Conservation (phyloP, 2,113 vertebrate species). For the Gambusia holbrooki region DNA sequence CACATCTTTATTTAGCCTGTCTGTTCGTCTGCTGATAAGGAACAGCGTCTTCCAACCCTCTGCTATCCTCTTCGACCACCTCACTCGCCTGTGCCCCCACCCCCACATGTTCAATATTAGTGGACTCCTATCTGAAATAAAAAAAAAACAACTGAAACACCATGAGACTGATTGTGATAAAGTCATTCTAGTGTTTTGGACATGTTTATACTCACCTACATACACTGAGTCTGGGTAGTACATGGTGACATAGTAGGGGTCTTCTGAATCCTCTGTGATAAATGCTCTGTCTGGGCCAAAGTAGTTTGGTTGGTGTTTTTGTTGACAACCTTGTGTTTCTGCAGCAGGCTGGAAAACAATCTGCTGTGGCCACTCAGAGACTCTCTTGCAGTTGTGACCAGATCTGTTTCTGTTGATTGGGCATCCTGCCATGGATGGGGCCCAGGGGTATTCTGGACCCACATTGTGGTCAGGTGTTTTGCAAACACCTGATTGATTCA, state of each 20-base stretch:
- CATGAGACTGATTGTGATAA: background rate
- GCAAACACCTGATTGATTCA: conserved; percentile 30
- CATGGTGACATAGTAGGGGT: conserved; percentile 68
- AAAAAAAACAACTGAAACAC: background rate
- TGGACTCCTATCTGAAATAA: conserved; percentile 21
- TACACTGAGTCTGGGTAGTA: conserved; percentile 64
- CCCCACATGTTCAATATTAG: conserved; percentile 14
- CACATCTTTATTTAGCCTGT: conserved; percentile 53
- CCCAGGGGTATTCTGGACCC: conserved; percentile 41
- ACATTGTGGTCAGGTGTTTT: conserved; percentile 11
- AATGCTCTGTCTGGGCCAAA: conserved; percentile 35
- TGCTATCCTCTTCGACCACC: conserved; percentile 35
- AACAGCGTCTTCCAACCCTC: conserved; percentile 22
- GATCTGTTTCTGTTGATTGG: conserved; percentile 34
- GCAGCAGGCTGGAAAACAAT: conserved; percentile 39
- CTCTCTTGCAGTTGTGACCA: conserved; percentile 44
- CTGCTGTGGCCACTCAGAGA: conserved; percentile 38
- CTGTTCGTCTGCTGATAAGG: conserved; percentile 76
- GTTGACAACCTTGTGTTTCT: conserved; percentile 10
- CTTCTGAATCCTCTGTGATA: conserved; percentile 60
- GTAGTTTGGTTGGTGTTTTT: conserved; percentile 24
- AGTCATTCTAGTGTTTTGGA: conserved; percentile 11
- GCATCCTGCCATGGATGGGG: conserved; percentile 26
- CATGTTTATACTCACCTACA: conserved; percentile 70
- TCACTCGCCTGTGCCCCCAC: conserved; percentile 6